Evolutionary conservation across 1,140 invertebrate genomes (phyloP).

Genomic region (Oscheius sp.): DNA sequence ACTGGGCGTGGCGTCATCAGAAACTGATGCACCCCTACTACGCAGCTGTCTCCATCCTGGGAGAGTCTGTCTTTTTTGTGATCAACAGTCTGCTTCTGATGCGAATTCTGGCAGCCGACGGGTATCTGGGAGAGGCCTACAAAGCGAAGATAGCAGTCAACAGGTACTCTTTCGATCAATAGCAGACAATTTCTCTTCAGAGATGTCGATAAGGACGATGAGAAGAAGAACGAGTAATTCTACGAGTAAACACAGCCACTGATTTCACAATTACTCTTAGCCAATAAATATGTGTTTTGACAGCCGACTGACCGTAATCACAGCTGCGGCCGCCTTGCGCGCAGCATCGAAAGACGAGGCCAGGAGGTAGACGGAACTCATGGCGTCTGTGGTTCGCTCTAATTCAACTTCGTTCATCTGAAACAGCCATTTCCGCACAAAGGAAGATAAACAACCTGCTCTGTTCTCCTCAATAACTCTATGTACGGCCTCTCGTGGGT

Average conservation of each 20-base stretch:
- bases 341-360: too few species aligned
- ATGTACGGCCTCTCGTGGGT: not conserved
- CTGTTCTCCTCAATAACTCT: not conserved
- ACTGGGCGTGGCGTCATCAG: slow-evolving; percentile 28
- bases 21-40: slow-evolving; percentile 43
- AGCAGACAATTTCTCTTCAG: too few species aligned
- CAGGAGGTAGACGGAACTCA: too few species aligned
- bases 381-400: too few species aligned
- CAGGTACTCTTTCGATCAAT: not conserved
- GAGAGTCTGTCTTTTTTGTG: slow-evolving; percentile 43
- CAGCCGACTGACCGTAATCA: not conserved
- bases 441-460: not conserved
- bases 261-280: too few species aligned
- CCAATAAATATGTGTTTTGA: too few species aligned
- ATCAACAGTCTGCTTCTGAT: slow-evolving; percentile 49
- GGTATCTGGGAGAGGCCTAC: slow-evolving; percentile 39
- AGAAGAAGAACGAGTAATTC: slow-evolving; percentile 19
- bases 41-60: slow-evolving; percentile 32
- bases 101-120: slow-evolving; percentile 48
- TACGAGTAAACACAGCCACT: too few species aligned
- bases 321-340: not conserved
- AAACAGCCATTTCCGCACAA: too few species aligned
- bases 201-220: slow-evolving; percentile 20
- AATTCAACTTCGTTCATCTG: too few species aligned
- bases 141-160: not conserved